Evolutionary conservation across 1,140 invertebrate genomes (phyloP).

Genomic region (Paracyclopina nana): DNA sequence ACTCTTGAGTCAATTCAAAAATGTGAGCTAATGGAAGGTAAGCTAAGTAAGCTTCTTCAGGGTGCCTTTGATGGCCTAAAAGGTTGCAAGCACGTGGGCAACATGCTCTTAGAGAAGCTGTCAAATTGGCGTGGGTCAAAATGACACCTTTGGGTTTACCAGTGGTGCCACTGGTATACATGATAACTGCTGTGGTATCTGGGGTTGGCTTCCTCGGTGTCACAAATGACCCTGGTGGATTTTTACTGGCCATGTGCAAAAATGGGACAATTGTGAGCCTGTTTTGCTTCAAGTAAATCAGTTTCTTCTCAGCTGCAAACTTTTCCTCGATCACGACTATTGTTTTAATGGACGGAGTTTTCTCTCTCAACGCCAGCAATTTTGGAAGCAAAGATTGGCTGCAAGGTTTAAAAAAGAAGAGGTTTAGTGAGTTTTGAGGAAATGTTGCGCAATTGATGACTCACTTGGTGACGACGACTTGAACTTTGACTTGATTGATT

Average conservation of each 20-base stretch:
- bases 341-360: conserved; percentile 16
- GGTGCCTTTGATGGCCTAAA: not conserved
- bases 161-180: conserved; percentile 34
- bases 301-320: not conserved
- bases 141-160: conserved; percentile 43
- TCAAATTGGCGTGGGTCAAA: conserved; percentile 19
- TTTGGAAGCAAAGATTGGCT: conserved; percentile 18
- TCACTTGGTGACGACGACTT: conserved; percentile 19
- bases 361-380: conserved; percentile 15
- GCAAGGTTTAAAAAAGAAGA: too few species aligned
- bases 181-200: conserved; percentile 26
- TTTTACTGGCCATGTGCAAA: conserved; percentile 11
- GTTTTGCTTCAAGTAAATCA: not conserved
- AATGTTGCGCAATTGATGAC: too few species aligned
- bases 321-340: conserved; percentile 20
- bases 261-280: not conserved
- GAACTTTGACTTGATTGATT: conserved; percentile 20
- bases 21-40: conserved; percentile 24
- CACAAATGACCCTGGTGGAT: conserved; percentile 10
- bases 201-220: conserved; percentile 2
- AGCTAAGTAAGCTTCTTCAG: conserved; percentile 22
- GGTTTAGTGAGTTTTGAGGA: too few species aligned
- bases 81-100: not conserved
- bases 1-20: conserved; percentile 21
- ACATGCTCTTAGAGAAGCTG: conserved; percentile 18